Evolutionary conservation across 2,888 invertebrate genomes (phyloP).

Genomic region (Spisula subtruncata): DNA sequence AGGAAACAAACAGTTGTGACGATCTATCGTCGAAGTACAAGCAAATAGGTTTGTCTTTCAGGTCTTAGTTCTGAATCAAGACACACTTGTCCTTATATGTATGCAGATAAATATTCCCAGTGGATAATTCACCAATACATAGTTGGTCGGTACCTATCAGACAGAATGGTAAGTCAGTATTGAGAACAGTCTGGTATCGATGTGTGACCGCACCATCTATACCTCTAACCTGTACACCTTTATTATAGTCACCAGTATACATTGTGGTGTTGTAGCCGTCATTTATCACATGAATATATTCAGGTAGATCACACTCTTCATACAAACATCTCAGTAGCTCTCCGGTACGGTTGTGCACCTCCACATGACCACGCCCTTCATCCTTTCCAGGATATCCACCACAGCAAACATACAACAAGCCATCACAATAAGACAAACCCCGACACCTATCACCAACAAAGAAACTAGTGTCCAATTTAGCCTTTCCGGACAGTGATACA

Average conservation of each 20-base stretch:
- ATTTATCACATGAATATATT: background rate
- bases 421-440: background rate
- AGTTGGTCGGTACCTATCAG: background rate
- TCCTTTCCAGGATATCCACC: background rate
- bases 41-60: background rate
- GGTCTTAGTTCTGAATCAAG: background rate
- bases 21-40: background rate
- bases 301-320: background rate
- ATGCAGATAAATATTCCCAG: background rate
- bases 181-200: background rate
- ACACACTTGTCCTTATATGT: background rate
- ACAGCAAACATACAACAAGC: slow-evolving; percentile 24
- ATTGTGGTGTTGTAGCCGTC: background rate
- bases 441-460: slow-evolving; percentile 12
- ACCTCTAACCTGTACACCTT: background rate
- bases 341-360: background rate
- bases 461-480: background rate
- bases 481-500: background rate
- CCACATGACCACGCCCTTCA: slow-evolving; percentile 26
- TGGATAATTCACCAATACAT: background rate
- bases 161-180: background rate
- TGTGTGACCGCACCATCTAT: background rate
- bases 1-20: background rate
- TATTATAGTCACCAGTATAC: background rate
- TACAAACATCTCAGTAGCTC: background rate